phyloP scores from a whole-genome alignment of 2,797 vertebrate species.

The Gephyroberyx darwinii region DNA sequence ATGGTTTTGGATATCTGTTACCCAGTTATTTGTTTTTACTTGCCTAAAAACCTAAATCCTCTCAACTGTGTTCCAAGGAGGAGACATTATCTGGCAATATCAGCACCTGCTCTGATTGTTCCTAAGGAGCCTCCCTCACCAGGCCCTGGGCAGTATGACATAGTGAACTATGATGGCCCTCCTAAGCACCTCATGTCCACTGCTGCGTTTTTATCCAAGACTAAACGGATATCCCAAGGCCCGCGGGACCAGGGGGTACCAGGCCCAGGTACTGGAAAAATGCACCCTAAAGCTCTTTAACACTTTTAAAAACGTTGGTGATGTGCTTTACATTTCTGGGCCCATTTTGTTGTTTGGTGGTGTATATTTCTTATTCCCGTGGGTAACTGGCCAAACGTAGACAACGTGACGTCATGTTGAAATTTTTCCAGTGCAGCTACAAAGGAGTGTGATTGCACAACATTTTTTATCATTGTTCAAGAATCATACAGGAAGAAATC shows the following conservation, averaged over 20 bases:
- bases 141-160: slow-evolving; percentile 81
- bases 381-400: not conserved
- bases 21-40: not conserved
- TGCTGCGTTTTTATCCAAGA: slow-evolving; percentile 82
- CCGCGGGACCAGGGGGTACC: slow-evolving; percentile 53
- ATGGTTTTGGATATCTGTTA: not conserved
- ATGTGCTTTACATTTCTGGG: no score
- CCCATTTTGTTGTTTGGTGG: no score
- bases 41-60: slow-evolving; percentile 4
- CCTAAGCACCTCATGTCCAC: slow-evolving; percentile 75
- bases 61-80: slow-evolving; percentile 70
- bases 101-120: slow-evolving; percentile 74
- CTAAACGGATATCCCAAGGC: slow-evolving; percentile 51
- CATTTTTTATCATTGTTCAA: no score
- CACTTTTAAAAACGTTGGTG: no score
- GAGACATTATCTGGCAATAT: slow-evolving; percentile 72
- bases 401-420: not conserved
- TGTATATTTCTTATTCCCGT: no score
- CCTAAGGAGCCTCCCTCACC: slow-evolving; percentile 73
- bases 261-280: slow-evolving; percentile 80
- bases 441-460: no score
- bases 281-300: no score
- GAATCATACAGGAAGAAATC: no score
- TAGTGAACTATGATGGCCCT: slow-evolving; percentile 45
- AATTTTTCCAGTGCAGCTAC: no score